These are phyloP conservation scores for Desmophyllum pertusum DNA, from an alignment of 92 coral and sea anemone species.

Conservation along the genomic window DNA sequence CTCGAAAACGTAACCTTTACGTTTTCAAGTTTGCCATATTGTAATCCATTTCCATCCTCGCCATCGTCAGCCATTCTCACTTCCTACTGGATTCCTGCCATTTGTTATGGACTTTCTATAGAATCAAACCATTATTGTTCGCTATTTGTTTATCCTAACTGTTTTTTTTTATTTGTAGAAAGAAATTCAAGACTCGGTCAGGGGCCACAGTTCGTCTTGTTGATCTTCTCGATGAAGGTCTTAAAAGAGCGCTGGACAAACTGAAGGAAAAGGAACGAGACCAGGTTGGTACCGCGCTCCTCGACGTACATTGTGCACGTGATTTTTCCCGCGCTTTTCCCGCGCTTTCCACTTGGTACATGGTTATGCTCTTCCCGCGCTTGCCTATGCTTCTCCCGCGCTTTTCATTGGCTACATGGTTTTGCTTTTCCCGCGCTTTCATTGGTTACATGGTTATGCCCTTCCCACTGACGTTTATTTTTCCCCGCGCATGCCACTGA, in stretches of 20 bases:
- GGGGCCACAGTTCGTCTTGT: constrained; percentile 94
- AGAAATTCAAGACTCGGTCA: constrained; percentile 96
- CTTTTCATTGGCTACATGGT: not conserved
- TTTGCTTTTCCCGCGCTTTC: not conserved
- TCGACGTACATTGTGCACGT: too few relatives aligned
- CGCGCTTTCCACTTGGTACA: not conserved
- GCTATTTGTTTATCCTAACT: not conserved
- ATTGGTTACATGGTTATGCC: not conserved
- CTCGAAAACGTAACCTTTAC: not conserved
- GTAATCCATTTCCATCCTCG: not conserved
- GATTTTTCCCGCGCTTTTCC: not conserved
- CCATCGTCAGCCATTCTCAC: not conserved
- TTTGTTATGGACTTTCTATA: too few relatives aligned
- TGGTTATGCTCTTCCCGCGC: not conserved
- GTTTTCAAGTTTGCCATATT: too few relatives aligned
- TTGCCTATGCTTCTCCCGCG: not conserved
- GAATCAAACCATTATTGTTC: too few relatives aligned
- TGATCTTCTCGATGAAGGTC: constrained; percentile 94
- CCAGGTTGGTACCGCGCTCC: constrained; percentile 59
- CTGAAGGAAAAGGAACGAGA: constrained; percentile 95
- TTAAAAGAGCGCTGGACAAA: constrained; percentile 89
- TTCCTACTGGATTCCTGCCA: not conserved
- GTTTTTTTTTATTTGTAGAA: constrained; percentile 52
- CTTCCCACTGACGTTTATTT: not conserved
- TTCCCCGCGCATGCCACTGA: not conserved